These are phyloP conservation scores for Terebella lapidaria DNA, from an alignment of 2,888 invertebrate genomes.

Conservation along the genomic window DNA sequence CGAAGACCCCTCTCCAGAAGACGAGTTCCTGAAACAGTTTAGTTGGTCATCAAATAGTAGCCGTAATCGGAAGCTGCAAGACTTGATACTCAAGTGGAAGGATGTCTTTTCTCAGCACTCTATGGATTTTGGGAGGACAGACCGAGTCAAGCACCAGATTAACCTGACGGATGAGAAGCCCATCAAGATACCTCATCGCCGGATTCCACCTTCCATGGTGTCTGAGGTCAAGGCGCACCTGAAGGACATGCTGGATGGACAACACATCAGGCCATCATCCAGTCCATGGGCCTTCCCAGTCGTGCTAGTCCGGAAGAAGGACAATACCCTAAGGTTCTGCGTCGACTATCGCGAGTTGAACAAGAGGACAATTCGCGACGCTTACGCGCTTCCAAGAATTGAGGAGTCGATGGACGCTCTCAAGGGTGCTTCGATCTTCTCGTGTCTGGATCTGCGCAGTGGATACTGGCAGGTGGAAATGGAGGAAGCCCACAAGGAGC, in stretches of 20 bases:
- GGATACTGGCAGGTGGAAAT: slow-evolving; percentile 30
- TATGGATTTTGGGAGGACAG: too few relatives aligned
- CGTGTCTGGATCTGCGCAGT: slow-evolving; percentile 20
- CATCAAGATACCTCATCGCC: too few relatives aligned
- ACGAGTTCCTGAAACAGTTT: too few relatives aligned
- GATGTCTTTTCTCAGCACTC: too few relatives aligned
- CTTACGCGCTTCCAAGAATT: slow-evolving; percentile 20
- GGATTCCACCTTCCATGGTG: too few relatives aligned
- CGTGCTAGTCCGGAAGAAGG: slow-evolving; percentile 18
- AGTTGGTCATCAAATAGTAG: too few relatives aligned
- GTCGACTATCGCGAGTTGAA: slow-evolving; percentile 20
- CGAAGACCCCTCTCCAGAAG: too few relatives aligned
- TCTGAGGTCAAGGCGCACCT: too few relatives aligned
- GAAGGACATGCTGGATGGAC: slow-evolving; percentile 4
- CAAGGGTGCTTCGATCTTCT: slow-evolving; percentile 22
- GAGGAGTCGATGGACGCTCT: slow-evolving; percentile 18
- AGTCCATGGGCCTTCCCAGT: slow-evolving; percentile 11
- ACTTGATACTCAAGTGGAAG: too few relatives aligned
- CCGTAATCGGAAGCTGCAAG: too few relatives aligned
- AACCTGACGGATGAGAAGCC: too few relatives aligned
- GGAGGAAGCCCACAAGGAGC: neutral
- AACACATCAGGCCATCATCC: slow-evolving; percentile 1
- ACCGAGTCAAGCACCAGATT: too few relatives aligned
- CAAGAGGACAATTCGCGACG: slow-evolving; percentile 16
- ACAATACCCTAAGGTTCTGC: slow-evolving; percentile 17